A percentile compares a stretch with the other conserved stretches of the same genome.
These are phyloP conservation scores for Melinopterus prodromus DNA, from an alignment of 2,888 invertebrate species.

Conservation along the genomic window DNA sequence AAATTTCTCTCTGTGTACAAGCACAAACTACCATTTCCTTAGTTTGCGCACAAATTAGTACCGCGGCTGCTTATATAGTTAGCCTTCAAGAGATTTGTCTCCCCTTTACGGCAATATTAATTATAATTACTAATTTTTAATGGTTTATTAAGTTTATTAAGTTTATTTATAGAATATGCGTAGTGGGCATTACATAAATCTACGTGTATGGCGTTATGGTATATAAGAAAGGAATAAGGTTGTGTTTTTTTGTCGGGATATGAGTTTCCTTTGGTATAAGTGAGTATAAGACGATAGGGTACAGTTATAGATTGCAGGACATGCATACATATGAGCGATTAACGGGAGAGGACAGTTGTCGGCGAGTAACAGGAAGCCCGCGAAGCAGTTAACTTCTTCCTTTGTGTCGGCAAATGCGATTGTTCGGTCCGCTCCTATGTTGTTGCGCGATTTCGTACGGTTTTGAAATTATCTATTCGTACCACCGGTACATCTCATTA, in stretches of 20 bases:
- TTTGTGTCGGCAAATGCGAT: neutral
- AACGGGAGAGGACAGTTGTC: slow-evolving; percentile 24
- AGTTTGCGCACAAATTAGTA: neutral
- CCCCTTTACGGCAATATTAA: slow-evolving; percentile 4
- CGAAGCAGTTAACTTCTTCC: slow-evolving; percentile 22
- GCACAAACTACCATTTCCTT: neutral
- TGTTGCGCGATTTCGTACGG: slow-evolving; percentile 5
- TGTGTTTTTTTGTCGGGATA: neutral
- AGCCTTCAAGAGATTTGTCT: neutral
- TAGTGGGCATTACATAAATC: neutral
- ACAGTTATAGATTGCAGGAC: slow-evolving; percentile 23
- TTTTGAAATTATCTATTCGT: neutral
- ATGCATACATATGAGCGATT: slow-evolving; percentile 25
- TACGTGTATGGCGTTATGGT: neutral
- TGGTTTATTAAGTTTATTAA: neutral
- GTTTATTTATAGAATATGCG: neutral
- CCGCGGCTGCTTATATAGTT: neutral
- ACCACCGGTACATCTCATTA: neutral
- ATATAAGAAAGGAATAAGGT: neutral
- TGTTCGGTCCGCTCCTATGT: slow-evolving; percentile 9
- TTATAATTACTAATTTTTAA: neutral
- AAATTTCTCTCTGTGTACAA: no score
- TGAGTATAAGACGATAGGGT: neutral
- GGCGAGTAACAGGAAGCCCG: slow-evolving; percentile 23
- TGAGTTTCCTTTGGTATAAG: slow-evolving; percentile 18